Percentiles rank a stretch among this genome's conserved stretches.
phyloP scores from a whole-genome alignment of 1,140 invertebrate genomes.

The Tetramorium simillimum region DNA sequence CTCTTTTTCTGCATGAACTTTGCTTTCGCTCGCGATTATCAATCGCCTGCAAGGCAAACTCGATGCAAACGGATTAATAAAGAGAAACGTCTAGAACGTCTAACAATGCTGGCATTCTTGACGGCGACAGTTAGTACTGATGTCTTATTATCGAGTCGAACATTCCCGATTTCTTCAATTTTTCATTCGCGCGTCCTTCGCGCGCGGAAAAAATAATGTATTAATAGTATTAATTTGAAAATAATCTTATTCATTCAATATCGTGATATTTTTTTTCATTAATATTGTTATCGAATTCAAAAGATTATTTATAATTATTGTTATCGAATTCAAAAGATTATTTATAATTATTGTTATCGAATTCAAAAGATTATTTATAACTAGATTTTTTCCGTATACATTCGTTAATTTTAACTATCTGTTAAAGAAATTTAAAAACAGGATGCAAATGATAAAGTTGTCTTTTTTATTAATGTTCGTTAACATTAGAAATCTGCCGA shows the following conservation, averaged over 20 bases:
- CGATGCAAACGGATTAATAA: conserved; percentile 30
- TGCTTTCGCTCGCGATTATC: conserved; percentile 44
- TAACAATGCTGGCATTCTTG: conserved; percentile 13
- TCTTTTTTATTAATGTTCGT: neutral
- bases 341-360: neutral
- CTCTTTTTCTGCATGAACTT: neutral
- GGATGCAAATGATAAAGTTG: neutral
- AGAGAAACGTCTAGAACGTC: neutral
- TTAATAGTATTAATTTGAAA: neutral
- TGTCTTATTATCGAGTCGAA: neutral
- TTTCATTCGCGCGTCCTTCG: neutral
- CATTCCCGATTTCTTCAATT: neutral
- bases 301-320: neutral
- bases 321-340: neutral
- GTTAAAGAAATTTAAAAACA: neutral
- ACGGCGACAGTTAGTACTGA: neutral
- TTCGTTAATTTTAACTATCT: neutral
- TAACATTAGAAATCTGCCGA: neutral
- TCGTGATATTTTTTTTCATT: neutral
- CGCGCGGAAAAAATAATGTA: neutral
- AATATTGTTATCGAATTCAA: neutral
- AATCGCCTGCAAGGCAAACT: conserved; percentile 22
- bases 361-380: neutral
- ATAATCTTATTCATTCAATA: neutral
- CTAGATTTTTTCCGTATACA: neutral